A percentile compares a stretch with the other conserved stretches of the same genome.
Conservation (phyloP, 1,140 invertebrate species). For the Goniozus legneri region DNA sequence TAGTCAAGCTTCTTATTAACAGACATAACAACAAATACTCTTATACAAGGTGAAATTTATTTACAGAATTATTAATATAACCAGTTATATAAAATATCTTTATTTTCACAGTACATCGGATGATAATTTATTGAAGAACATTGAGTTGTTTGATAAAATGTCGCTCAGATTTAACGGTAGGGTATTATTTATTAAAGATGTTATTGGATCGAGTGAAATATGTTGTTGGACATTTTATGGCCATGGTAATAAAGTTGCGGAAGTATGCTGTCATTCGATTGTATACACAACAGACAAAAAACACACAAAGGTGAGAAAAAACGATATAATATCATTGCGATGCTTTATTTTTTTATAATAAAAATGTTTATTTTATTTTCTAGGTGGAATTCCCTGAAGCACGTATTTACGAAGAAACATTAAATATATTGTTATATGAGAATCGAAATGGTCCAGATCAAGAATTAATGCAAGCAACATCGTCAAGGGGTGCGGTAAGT, state of each 20-base stretch:
- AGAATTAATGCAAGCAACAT: slow-evolving; percentile 93
- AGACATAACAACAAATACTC: slow-evolving; percentile 99
- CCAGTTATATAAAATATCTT: slow-evolving; percentile 21
- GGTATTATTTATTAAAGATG: slow-evolving; percentile 97
- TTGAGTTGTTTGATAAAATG: slow-evolving; percentile 97
- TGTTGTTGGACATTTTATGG: slow-evolving; percentile 99
- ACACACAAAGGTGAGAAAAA: slow-evolving; percentile 96
- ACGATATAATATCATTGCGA: slow-evolving; percentile 10
- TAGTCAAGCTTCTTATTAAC: slow-evolving; percentile 97
- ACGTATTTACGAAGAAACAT: slow-evolving; percentile 96
- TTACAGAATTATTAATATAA: slow-evolving; percentile 6
- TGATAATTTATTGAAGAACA: slow-evolving; percentile 98
- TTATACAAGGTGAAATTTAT: slow-evolving; percentile 77
- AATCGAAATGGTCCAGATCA: slow-evolving; percentile 92
- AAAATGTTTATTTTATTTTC: no score
- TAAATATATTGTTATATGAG: slow-evolving; percentile 94
- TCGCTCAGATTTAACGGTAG: slow-evolving; percentile 91
- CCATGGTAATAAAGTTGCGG: slow-evolving; percentile 91
- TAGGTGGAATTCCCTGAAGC: slow-evolving; percentile 98
- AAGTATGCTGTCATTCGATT: slow-evolving; percentile 98
- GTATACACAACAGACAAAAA: slow-evolving; percentile 99
- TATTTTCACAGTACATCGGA: slow-evolving; percentile 84
- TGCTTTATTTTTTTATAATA: no score
- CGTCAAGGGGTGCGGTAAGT: slow-evolving; percentile 65
- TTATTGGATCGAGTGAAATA: slow-evolving; percentile 97